Evolutionary conservation across 2,797 vertebrate genomes (phyloP).

Genomic region (Rhinichthys osculus): DNA sequence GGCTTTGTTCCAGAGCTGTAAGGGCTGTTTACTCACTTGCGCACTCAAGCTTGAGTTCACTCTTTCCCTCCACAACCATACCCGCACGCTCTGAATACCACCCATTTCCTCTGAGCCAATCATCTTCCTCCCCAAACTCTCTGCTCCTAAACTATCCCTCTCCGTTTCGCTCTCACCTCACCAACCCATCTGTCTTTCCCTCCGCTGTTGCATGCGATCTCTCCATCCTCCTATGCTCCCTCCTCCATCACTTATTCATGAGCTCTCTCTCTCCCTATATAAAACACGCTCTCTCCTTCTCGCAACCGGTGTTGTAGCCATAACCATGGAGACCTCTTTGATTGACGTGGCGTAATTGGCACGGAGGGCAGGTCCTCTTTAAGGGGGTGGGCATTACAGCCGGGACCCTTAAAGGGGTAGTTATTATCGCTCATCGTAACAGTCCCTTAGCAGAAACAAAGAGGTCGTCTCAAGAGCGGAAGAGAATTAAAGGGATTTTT

Average conservation of each 20-base stretch:
- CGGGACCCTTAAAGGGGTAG: slow-evolving; percentile 48
- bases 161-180: slow-evolving; percentile 46
- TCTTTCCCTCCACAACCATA: slow-evolving; percentile 22
- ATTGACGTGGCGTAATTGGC: slow-evolving; percentile 46
- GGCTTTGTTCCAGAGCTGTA: slow-evolving; percentile 45
- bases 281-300: slow-evolving; percentile 37
- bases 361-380: slow-evolving; percentile 33
- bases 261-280: slow-evolving; percentile 30
- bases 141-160: slow-evolving; percentile 53
- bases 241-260: slow-evolving; percentile 62
- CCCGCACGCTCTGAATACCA: slow-evolving; percentile 58
- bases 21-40: slow-evolving; percentile 51
- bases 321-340: slow-evolving; percentile 52
- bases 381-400: slow-evolving; percentile 49
- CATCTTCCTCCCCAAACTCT: slow-evolving; percentile 71
- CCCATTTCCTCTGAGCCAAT: slow-evolving; percentile 71
- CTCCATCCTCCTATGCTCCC: slow-evolving; percentile 54
- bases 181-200: slow-evolving; percentile 62
- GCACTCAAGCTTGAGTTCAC: slow-evolving; percentile 38
- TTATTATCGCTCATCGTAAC: slow-evolving; percentile 42
- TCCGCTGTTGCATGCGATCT: slow-evolving; percentile 50
- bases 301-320: slow-evolving; percentile 24
- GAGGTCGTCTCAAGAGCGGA: slow-evolving; percentile 6
- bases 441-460: slow-evolving; percentile 35
- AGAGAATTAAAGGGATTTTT: slow-evolving; percentile 39